Conservation (phyloP, 2,113 vertebrate genomes). For the Myiozetetes cayanensis region DNA sequence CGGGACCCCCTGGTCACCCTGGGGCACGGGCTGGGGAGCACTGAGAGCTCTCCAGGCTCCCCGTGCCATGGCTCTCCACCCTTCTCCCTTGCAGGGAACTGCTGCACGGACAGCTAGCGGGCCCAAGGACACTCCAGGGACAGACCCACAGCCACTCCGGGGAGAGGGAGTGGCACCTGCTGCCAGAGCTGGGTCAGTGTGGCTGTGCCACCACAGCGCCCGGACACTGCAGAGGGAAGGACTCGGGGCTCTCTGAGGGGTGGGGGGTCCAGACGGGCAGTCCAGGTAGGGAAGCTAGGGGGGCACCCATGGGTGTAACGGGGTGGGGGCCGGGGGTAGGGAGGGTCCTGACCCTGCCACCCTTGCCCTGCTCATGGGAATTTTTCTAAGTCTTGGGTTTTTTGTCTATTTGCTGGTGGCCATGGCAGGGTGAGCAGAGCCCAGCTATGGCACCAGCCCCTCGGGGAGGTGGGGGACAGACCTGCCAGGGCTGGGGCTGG, state of each 20-base stretch:
- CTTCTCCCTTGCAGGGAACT: slow-evolving; percentile 31
- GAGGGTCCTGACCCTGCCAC: background rate
- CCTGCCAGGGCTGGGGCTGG: background rate
- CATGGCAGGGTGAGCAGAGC: background rate
- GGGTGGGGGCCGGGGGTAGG: background rate
- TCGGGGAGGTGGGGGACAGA: background rate
- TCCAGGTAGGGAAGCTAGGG: background rate
- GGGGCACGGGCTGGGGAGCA: background rate
- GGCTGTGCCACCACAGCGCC: background rate
- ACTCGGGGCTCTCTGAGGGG: background rate
- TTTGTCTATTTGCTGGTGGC: background rate
- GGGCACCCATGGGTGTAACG: background rate
- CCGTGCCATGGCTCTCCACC: fast-evolving
- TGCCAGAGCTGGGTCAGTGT: fast-evolving
- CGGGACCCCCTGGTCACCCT: fast-evolving
- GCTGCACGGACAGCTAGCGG: slow-evolving; percentile 23
- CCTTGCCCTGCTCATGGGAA: background rate
- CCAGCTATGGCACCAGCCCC: fast-evolving
- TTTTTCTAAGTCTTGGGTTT: background rate
- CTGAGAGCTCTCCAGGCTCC: background rate
- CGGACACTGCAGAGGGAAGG: fast-evolving
- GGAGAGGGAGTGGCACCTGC: background rate
- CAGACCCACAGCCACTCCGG: background rate
- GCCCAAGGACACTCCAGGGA: background rate
- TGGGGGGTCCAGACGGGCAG: background rate